Evolutionary conservation across 2,797 vertebrate species (phyloP), one percentile per base, ranked within the genome.

Genomic region (Chelonia mydas): DNA sequence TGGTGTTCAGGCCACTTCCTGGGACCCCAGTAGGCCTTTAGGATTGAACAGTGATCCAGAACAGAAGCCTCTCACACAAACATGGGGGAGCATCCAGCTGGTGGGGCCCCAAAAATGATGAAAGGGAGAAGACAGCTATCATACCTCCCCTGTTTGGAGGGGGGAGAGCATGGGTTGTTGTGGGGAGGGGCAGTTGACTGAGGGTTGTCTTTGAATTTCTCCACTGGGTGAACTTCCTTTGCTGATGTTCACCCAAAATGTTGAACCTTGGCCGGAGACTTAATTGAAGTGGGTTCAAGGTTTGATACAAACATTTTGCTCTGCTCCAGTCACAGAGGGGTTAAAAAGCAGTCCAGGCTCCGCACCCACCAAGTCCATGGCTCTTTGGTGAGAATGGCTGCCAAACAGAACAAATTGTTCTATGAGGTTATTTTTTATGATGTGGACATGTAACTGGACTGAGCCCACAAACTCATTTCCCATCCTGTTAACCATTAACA

Each of bases 111-210:
- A 65, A 19, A 65, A 65, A 65, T n/a, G 19, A 5, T 72, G n/a
- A 23, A 17, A 72, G n/a, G 21, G n/a, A 72, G 17, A 90, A 80
- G 50, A 33, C 87, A 65, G 21, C 17, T 79, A 47, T 90, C 81
- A 88, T 41, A 51, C 76, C 4, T 83, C 78, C 82, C 31, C 33
- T 86, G 17, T 87, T 45, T 89, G 93, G 86, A 82, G 72, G 61
- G 81, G 81, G 15, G 11, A 93, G 88, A 6, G 49, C 93, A 72
- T 72, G 55, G 31, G 88, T 87, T 82, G 25, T 45, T 92, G 53
- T 89, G 33, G 45, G 82, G 65, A 72, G 21, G n/a, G 17, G n/a
- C 2, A 2, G 33, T 61, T 33, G 59, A n/a, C 51, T 77, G 37
- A 57, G 87, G 2, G 10, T 23, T 82, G 13, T 23, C 50, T n/a